A percentile compares a stretch with the other conserved stretches of the same genome.
Conservation (phyloP, 1,140 invertebrate species). For the Psix sp. region DNA sequence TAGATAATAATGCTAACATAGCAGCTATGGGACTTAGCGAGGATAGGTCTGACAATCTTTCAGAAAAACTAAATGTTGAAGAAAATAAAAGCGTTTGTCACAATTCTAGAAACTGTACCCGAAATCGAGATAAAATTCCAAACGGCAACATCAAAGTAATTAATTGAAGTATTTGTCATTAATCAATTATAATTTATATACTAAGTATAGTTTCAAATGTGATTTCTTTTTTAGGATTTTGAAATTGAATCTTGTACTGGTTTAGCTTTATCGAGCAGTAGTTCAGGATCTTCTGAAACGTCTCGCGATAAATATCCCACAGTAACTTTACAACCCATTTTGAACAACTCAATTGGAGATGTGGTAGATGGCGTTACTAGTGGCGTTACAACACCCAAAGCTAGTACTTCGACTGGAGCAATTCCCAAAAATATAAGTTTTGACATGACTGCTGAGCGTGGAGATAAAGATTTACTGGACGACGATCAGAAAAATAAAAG, state of each 20-base stretch:
- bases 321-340: slow-evolving; percentile 34
- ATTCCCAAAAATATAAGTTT: slow-evolving; percentile 95
- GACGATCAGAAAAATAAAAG: slow-evolving; percentile 80
- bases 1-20: slow-evolving; percentile 77
- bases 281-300: slow-evolving; percentile 69
- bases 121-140: slow-evolving; percentile 62
- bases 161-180: slow-evolving; percentile 5
- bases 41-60: slow-evolving; percentile 65
- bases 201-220: no score
- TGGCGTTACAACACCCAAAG: slow-evolving; percentile 71
- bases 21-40: slow-evolving; percentile 47
- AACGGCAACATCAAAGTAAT: slow-evolving; percentile 67
- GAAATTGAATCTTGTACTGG: slow-evolving; percentile 26
- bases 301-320: slow-evolving; percentile 64
- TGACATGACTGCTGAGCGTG: slow-evolving; percentile 91
- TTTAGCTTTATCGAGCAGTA: slow-evolving; percentile 76
- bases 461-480: slow-evolving; percentile 81
- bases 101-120: slow-evolving; percentile 11
- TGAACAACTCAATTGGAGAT: slow-evolving; percentile 46
- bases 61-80: slow-evolving; percentile 71
- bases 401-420: slow-evolving; percentile 83
- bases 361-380: slow-evolving; percentile 22
- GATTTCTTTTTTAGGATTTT: slow-evolving; percentile 22
- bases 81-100: slow-evolving; percentile 61
- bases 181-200: no score